Evolutionary conservation across 2,113 vertebrate genomes (phyloP), one percentile per base, ranked within the genome.

Genomic region (Meles meles): DNA sequence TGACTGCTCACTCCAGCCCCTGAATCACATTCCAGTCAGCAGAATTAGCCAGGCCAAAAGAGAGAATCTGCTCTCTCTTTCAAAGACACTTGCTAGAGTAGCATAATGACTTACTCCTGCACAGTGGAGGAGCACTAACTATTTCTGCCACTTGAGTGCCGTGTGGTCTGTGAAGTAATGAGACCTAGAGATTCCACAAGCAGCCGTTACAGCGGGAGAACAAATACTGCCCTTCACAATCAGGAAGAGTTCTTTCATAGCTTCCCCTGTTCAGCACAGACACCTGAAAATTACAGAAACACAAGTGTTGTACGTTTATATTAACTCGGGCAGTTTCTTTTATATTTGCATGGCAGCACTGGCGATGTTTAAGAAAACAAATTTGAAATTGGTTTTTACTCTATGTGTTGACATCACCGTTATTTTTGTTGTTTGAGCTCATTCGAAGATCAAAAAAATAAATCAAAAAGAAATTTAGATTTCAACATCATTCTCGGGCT

Each of bases 391-490:
- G 55, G 5, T 55, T 93, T 95, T 97, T 27, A 55, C 7, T 87
- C 81, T 95, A 13, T 77, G 12, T 47, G 20, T 88, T 47, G 25
- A 81, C n/a, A 71, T 59, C n/a, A 63, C 14, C 7, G 31, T 59
- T 61, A 31, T 27, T 55, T 29, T 74, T 94, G 42, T 77, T 90
- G 57, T 82, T 93, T 49, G 71, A 94, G 7, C 34, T 82, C 31
- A 63, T 71, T 85, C 47, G n/a, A 55, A 93, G 65, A 55, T 80
- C 83, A 69, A 59, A 83, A 86, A 93, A 88, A 55, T 42, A 94
- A 89, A 74, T 67, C 34, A 52, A 94, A 81, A 93, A n/a, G 47
- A 81, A 63, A 80, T 96, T 79, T 86, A 67, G 44, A 65, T 93
- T 90, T 94, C 94, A 89, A 7, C 59, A 79, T 79, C 20, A 83